phyloP scores from a whole-genome alignment of 37 sponge, comb jelly and placozoan species.

The Diacarnus erythraeanus region DNA sequence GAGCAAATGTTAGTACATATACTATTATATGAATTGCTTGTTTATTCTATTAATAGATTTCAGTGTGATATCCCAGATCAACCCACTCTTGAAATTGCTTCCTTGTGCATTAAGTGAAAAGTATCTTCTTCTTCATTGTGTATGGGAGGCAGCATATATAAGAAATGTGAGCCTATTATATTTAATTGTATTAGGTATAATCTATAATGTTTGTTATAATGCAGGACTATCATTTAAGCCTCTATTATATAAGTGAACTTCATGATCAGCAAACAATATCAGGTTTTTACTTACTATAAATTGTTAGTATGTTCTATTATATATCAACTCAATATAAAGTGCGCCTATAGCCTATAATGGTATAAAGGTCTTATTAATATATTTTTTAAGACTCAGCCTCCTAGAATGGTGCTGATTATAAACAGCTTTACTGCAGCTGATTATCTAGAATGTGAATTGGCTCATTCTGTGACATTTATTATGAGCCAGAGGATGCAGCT shows the following conservation, averaged over 20 bases:
- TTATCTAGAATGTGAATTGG: too few relatives aligned
- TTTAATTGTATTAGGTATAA: background rate
- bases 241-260: conserved; percentile 3
- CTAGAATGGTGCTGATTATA: too few relatives aligned
- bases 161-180: background rate
- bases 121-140: conserved; percentile 37
- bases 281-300: too few relatives aligned
- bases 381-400: too few relatives aligned
- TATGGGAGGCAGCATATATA: conserved; percentile 38
- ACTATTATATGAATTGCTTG: background rate
- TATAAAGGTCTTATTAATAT: too few relatives aligned
- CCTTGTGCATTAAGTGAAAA: conserved; percentile 12
- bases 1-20: conserved; percentile 11
- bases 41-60: background rate
- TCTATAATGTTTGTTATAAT: background rate
- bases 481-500: too few relatives aligned
- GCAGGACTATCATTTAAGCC: background rate
- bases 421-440: too few relatives aligned
- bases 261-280: background rate
- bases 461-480: too few relatives aligned
- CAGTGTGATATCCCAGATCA: background rate
- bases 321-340: too few relatives aligned
- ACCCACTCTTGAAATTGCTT: conserved; percentile 36
- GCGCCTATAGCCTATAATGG: too few relatives aligned
- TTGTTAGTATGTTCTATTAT: too few relatives aligned